Evolutionary conservation across 2,888 invertebrate species (phyloP), one percentile per base, ranked within the genome.

Genomic region (Halictus ligatus): DNA sequence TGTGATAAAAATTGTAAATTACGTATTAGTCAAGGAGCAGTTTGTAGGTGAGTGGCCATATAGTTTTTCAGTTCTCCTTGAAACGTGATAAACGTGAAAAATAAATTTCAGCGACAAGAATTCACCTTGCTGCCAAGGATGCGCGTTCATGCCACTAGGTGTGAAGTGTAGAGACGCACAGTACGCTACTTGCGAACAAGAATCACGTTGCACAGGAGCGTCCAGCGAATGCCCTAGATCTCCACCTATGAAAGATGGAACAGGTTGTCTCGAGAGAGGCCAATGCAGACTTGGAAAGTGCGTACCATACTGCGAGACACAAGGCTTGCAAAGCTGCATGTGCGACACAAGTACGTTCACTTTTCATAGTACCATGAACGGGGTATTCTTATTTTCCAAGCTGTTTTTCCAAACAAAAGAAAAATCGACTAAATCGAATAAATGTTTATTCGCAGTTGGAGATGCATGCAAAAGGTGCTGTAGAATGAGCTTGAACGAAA

Each of bases 381-480:
- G 8, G 43, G 43, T 43, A 43, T 43, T 43, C 8, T 43, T 8
- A 8, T 43, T 43, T 35, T 4, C 35, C 4, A 35, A 35, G 35
- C 35, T 35, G 35, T 35, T 35, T 35, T 5, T 35, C 4, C 35
- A 35, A 35, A 35, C 35, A 35, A 29, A 29, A 29, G 29, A 29
- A 29, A 29, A 1, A 29, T 29, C 29, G 29, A 29, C 2, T 29
- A n/a, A n/a, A n/a, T n/a, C n/a, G n/a, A 35, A 35, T 35, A 35
- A 18, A 72, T 48, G 73, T 58, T 79, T 73, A 54, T 80, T 82
- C 25, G 8, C 95, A 98, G 98, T 98, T 94, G 97, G 97, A 88
- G 98, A 98, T 93, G 99, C 99, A 7, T 99, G 99, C 94, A 98
- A 98, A 93, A 96, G 99, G 78, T 99, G 99, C 94, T 99, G 99